phyloP scores from a whole-genome alignment of 2,113 vertebrate genomes.

The Agapornis roseicollis region DNA sequence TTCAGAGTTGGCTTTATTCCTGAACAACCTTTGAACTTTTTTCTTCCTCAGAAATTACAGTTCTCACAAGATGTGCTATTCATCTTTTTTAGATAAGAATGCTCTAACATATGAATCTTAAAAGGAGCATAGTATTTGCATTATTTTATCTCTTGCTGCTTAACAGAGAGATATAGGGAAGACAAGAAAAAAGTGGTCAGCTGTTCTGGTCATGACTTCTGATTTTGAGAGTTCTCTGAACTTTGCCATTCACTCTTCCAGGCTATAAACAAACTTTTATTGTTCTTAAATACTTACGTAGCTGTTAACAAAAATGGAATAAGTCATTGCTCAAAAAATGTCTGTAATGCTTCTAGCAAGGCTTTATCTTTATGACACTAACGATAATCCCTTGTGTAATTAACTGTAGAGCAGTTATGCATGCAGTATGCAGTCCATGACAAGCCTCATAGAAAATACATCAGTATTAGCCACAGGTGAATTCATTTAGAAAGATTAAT shows the following conservation, averaged over 20 bases:
- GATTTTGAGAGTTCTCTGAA: not conserved
- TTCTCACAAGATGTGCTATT: slow-evolving; percentile 1
- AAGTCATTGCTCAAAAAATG: slow-evolving; percentile 73
- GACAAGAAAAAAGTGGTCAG: not conserved
- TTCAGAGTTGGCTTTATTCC: slow-evolving; percentile 5
- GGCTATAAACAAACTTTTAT: slow-evolving; percentile 57
- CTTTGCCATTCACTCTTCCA: not conserved
- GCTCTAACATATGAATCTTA: not conserved
- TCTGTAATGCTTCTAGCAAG: slow-evolving; percentile 73
- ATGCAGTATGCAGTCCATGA: slow-evolving; percentile 82
- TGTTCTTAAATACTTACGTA: slow-evolving; percentile 70
- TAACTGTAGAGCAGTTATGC: slow-evolving; percentile 83
- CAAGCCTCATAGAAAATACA: slow-evolving; percentile 89
- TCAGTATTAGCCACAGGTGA: slow-evolving; percentile 91
- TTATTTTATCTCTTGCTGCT: not conserved
- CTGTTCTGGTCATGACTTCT: not conserved
- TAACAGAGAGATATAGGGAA: not conserved
- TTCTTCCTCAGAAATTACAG: not conserved
- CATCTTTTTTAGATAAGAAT: not conserved
- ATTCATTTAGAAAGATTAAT: slow-evolving; percentile 91
- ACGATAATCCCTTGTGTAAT: slow-evolving; percentile 87
- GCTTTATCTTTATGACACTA: slow-evolving; percentile 84
- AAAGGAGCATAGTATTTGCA: not conserved
- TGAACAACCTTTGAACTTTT: slow-evolving; percentile 3
- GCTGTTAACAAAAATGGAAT: slow-evolving; percentile 76